Conservation (phyloP, 2,888 invertebrate species). For the Vanessa cardui region DNA sequence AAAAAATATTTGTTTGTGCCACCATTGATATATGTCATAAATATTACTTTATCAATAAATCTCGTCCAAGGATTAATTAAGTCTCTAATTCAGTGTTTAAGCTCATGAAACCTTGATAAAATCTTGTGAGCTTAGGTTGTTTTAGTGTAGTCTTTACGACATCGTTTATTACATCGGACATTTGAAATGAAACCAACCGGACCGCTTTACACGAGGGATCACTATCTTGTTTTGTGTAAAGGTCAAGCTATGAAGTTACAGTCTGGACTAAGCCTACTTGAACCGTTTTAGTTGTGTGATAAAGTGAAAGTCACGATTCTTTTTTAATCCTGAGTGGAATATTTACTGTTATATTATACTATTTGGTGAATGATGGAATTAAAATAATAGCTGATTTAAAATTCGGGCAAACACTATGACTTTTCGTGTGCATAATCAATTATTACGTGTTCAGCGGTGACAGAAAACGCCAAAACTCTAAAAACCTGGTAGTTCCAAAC, state of each 20-base stretch:
- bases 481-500: no score
- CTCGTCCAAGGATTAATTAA: conserved; percentile 6
- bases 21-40: neutral
- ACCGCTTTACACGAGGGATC: conserved; percentile 2
- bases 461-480: no score
- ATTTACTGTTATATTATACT: no score
- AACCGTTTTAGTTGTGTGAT: no score
- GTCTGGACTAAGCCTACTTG: neutral
- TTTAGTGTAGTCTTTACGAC: conserved; percentile 17
- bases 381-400: no score
- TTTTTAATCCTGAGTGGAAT: no score
- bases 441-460: no score
- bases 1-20: no score
- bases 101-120: conserved; percentile 9
- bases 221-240: conserved; percentile 7
- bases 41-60: neutral
- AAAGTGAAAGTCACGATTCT: no score
- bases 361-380: no score
- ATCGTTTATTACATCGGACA: conserved; percentile 19
- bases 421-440: no score
- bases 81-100: conserved; percentile 9
- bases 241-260: conserved; percentile 2
- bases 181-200: conserved; percentile 11
- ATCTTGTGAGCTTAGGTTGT: conserved; percentile 13
- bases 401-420: no score